Percentiles rank a stretch among this genome's conserved stretches.
Evolutionary conservation across 2,888 invertebrate species (phyloP).

Genomic region (Tethea ocularis): DNA sequence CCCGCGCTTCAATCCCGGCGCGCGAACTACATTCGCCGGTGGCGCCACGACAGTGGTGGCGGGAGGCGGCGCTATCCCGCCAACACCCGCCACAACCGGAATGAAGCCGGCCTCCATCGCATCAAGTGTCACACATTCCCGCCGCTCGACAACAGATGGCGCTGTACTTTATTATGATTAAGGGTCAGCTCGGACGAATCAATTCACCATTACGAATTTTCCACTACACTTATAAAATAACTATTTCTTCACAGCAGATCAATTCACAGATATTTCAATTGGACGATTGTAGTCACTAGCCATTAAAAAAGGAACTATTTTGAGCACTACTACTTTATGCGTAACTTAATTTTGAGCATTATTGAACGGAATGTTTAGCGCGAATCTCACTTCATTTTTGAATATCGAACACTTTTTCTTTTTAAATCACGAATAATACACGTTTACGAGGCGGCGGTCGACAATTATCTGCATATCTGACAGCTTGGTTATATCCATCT

Average conservation of each 20-base stretch:
- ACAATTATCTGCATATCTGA: slow-evolving; percentile 15
- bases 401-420: slow-evolving; percentile 12
- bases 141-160: slow-evolving; percentile 64
- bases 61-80: slow-evolving; percentile 49
- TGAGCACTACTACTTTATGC: slow-evolving; percentile 40
- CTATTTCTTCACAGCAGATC: no score
- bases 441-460: slow-evolving; percentile 36
- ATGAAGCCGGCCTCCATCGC: slow-evolving; percentile 79
- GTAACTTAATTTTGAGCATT: slow-evolving; percentile 38
- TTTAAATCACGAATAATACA: slow-evolving; percentile 19
- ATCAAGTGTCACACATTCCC: slow-evolving; percentile 52
- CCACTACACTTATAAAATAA: slow-evolving; percentile 13
- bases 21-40: slow-evolving; percentile 87
- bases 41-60: slow-evolving; percentile 65
- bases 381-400: slow-evolving; percentile 25
- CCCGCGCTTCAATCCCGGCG: slow-evolving; percentile 90
- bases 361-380: slow-evolving; percentile 37
- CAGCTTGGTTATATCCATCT: slow-evolving; percentile 25
- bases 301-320: slow-evolving; percentile 62
- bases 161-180: slow-evolving; percentile 32
- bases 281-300: slow-evolving; percentile 55
- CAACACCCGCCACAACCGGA: slow-evolving; percentile 59
- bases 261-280: slow-evolving; percentile 61
- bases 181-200: slow-evolving; percentile 15
- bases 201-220: slow-evolving; percentile 30